Conservation (phyloP, 1,140 invertebrate genomes). For the Drosophila grimshawi region DNA sequence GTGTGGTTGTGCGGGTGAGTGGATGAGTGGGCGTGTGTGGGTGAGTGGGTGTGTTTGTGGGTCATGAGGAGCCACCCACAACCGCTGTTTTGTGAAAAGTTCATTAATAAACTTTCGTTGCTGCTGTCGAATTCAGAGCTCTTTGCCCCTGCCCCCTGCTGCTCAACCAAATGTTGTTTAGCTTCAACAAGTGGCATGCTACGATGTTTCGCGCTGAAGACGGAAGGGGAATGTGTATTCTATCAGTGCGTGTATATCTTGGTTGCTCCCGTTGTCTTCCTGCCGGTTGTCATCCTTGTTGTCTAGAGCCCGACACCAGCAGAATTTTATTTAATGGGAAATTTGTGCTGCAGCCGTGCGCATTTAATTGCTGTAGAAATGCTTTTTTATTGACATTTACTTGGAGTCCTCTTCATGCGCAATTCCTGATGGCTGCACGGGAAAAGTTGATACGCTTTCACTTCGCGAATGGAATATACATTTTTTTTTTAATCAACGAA, state of each 20-base stretch:
- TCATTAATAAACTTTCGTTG: conserved; percentile 80
- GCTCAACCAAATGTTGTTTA: conserved; percentile 46
- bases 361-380: conserved; percentile 75
- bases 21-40: neutral
- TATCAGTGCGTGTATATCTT: conserved; percentile 12
- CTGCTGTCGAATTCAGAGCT: conserved; percentile 70
- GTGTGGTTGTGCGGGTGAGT: neutral
- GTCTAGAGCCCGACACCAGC: conserved; percentile 56
- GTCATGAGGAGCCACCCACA: conserved; percentile 38
- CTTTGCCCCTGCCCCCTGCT: neutral
- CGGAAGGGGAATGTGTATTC: conserved; percentile 3
- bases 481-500: neutral
- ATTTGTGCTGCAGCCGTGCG: conserved; percentile 59
- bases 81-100: conserved; percentile 54
- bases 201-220: conserved; percentile 10
- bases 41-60: conserved; percentile 32
- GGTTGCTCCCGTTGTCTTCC: conserved; percentile 14
- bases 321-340: conserved; percentile 73
- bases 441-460: neutral
- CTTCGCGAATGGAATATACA: neutral
- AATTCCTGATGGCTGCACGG: conserved; percentile 18
- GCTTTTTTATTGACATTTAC: conserved; percentile 79
- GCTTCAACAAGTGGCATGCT: conserved; percentile 76
- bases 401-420: conserved; percentile 57
- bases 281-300: conserved; percentile 31